phyloP scores from a whole-genome alignment of 2,888 invertebrate genomes.

The Crossocerus cetratus region DNA sequence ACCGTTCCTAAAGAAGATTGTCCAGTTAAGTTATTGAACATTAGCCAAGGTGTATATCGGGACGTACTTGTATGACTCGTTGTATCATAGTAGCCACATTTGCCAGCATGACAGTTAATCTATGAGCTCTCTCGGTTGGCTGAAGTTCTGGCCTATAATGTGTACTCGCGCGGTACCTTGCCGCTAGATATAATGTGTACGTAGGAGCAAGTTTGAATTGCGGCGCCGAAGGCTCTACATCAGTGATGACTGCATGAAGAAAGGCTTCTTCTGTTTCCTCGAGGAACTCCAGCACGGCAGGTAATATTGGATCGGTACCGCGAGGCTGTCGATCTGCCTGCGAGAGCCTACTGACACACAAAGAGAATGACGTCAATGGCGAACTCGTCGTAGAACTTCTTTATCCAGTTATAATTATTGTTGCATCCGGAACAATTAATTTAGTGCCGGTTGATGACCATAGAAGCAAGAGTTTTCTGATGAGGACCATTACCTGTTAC shows the following conservation, averaged over 20 bases:
- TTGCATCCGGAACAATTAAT: no score
- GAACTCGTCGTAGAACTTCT: no score
- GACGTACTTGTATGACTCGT: constrained; percentile 86
- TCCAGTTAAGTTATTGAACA: no score
- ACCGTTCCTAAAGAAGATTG: constrained; percentile 82
- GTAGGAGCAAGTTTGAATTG: constrained; percentile 98
- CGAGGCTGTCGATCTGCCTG: constrained; percentile 80
- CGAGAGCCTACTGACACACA: constrained; percentile 66
- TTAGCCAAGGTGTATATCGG: background rate
- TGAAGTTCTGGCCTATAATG: constrained; percentile 95
- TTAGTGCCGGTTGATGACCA: no score
- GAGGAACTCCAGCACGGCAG: constrained; percentile 95
- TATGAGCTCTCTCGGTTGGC: constrained; percentile 94
- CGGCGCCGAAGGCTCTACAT: constrained; percentile 91
- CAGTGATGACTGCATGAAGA: constrained; percentile 90
- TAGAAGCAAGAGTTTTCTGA: no score
- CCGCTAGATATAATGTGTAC: constrained; percentile 96
- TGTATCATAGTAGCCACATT: constrained; percentile 94
- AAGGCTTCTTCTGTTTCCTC: constrained; percentile 97
- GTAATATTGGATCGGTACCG: constrained; percentile 93
- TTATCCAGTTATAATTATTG: no score
- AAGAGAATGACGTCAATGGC: background rate
- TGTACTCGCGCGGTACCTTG: constrained; percentile 94
- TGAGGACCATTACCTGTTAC: constrained; percentile 82
- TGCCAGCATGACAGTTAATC: constrained; percentile 92